A percentile compares a stretch with the other conserved stretches of the same genome.
Evolutionary conservation across 2,888 invertebrate genomes (phyloP).

Genomic region (Caenorhabditis parvicauda): DNA sequence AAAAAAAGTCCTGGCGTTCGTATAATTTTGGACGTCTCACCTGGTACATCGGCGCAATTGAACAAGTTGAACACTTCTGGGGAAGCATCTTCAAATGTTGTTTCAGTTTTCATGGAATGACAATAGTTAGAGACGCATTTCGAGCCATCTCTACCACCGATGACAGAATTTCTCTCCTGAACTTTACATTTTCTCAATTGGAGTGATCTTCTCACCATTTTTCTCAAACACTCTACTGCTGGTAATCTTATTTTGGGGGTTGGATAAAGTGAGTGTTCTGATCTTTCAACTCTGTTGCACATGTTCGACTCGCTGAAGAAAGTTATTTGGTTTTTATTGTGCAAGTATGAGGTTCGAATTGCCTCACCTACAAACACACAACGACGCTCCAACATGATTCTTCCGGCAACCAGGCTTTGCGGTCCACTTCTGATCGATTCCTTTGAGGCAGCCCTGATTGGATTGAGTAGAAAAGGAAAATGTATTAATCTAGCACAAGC

Average conservation of each 20-base stretch:
- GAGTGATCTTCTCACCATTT: conserved; percentile 12
- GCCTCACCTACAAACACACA: conserved; percentile 52
- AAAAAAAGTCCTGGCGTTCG: too few species aligned
- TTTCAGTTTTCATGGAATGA: conserved; percentile 46
- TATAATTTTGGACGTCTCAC: too few species aligned
- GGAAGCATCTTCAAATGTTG: conserved; percentile 16
- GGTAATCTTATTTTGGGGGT: conserved; percentile 31
- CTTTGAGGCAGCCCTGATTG: conserved; percentile 47
- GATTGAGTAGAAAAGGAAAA: too few species aligned
- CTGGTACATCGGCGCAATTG: conserved; percentile 36
- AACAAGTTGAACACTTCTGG: conserved; percentile 28
- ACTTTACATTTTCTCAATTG: neutral
- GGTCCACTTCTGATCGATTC: conserved; percentile 37
- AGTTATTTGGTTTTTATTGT: neutral
- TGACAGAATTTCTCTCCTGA: conserved; percentile 26
- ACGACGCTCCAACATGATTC: conserved; percentile 42
- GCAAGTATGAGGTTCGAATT: neutral
- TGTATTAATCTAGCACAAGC: too few species aligned
- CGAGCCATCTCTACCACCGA: conserved; percentile 20
- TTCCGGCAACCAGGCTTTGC: conserved; percentile 44
- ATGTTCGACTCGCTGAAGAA: conserved; percentile 24
- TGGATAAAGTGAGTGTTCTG: conserved; percentile 26
- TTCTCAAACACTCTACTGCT: conserved; percentile 32
- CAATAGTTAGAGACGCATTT: conserved; percentile 49
- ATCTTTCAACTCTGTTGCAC: conserved; percentile 32